These are phyloP conservation scores for Tetropium fuscum DNA, from an alignment of 2,888 invertebrate genomes.

Conservation along the genomic window DNA sequence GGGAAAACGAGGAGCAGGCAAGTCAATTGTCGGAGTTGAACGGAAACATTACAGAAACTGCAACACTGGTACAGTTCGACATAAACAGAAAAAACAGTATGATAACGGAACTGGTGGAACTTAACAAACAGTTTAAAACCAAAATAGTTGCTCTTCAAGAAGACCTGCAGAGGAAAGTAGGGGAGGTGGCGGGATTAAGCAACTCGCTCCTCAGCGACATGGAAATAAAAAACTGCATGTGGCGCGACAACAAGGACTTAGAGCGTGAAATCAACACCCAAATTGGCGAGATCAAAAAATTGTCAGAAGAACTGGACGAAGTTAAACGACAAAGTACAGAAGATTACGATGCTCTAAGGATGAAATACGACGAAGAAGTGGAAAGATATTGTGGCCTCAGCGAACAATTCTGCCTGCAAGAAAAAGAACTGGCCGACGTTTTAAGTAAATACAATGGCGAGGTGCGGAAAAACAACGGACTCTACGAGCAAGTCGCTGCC, in stretches of 20 bases:
- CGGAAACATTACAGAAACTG: slow-evolving; percentile 32
- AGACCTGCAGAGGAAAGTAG: slow-evolving; percentile 34
- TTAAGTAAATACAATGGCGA: slow-evolving; percentile 17
- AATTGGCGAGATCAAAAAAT: slow-evolving; percentile 4
- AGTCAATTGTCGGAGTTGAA: slow-evolving; percentile 10
- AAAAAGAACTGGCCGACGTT: slow-evolving; percentile 18
- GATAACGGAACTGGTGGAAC: slow-evolving; percentile 32
- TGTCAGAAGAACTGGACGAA: neutral
- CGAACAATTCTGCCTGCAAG: neutral
- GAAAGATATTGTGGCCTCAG: slow-evolving; percentile 27
- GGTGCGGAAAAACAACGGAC: slow-evolving; percentile 20
- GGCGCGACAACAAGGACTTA: slow-evolving; percentile 29
- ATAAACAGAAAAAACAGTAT: slow-evolving; percentile 32
- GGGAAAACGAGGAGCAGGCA: slow-evolving; percentile 25
- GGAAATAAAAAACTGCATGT: slow-evolving; percentile 31
- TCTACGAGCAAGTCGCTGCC: slow-evolving; percentile 23
- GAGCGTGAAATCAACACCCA: neutral
- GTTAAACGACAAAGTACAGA: slow-evolving; percentile 15
- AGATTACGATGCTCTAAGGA: slow-evolving; percentile 14
- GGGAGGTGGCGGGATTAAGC: slow-evolving; percentile 33
- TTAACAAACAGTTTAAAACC: slow-evolving; percentile 31
- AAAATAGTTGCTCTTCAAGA: slow-evolving; percentile 29
- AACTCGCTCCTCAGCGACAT: slow-evolving; percentile 29
- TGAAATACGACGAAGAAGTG: slow-evolving; percentile 32
- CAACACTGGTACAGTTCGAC: slow-evolving; percentile 33